Conservation (phyloP, 2,888 invertebrate species). For the Protonemura montana region DNA sequence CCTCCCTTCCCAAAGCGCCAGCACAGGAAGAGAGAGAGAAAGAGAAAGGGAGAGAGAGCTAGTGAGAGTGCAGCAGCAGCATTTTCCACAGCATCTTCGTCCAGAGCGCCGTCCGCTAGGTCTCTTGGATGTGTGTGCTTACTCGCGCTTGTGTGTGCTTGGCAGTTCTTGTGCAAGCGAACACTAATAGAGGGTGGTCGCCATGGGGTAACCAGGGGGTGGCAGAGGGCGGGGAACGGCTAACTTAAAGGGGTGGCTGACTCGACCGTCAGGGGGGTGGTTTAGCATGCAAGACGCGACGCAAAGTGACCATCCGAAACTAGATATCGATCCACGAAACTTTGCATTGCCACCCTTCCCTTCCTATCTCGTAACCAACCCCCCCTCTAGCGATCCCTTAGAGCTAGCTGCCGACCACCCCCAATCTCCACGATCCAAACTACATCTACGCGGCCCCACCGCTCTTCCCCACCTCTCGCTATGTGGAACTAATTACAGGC, state of each 20-base stretch:
- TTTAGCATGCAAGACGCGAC: conserved; percentile 12
- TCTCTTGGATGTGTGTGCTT: not conserved
- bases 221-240: not conserved
- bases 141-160: not conserved
- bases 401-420: not conserved
- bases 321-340: not conserved
- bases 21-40: not conserved
- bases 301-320: conserved; percentile 7
- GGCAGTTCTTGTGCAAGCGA: not conserved
- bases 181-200: not conserved
- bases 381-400: not conserved
- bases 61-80: not conserved
- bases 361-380: not conserved
- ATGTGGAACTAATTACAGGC: conserved; percentile 22
- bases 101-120: not conserved
- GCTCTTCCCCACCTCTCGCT: not conserved
- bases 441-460: not conserved
- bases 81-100: not conserved
- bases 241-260: not conserved
- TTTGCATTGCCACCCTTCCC: not conserved
- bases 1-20: not conserved
- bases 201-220: not conserved
- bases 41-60: not conserved
- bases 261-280: conserved; percentile 12
- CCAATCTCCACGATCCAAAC: not conserved